These are phyloP conservation scores for Drosophila dives DNA, from an alignment of 2,888 invertebrate species.

Conservation along the genomic window DNA sequence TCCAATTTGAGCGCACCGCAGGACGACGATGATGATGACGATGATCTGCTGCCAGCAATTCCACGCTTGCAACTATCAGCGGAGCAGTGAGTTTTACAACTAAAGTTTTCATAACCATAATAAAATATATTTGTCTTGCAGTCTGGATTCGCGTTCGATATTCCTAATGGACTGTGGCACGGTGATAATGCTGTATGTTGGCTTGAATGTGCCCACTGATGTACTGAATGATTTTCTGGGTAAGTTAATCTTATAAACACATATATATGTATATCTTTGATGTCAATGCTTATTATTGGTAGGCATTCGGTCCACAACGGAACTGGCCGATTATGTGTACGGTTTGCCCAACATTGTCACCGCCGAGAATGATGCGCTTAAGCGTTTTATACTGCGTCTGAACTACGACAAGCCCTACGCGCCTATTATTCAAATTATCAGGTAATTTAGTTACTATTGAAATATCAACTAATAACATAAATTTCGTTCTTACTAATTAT, in stretches of 20 bases:
- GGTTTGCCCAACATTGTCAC: constrained; percentile 92
- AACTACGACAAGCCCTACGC: constrained; percentile 94
- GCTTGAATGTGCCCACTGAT: constrained; percentile 90
- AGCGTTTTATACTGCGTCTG: constrained; percentile 92
- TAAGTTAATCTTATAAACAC: constrained; percentile 45
- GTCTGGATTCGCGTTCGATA: constrained; percentile 93
- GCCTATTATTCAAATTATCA: constrained; percentile 92
- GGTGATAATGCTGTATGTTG: constrained; percentile 92
- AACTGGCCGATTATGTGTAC: constrained; percentile 91
- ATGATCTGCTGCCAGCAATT: constrained; percentile 87
- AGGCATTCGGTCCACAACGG: constrained; percentile 90
- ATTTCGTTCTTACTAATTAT: neutral
- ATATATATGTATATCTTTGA: neutral
- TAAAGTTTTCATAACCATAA: constrained; percentile 2
- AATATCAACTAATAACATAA: neutral
- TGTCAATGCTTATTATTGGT: neutral
- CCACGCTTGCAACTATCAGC: constrained; percentile 94
- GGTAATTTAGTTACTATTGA: constrained; percentile 86
- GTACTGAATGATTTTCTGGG: constrained; percentile 91
- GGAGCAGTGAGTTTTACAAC: constrained; percentile 86
- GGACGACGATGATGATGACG: constrained; percentile 79
- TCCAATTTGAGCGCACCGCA: constrained; percentile 59
- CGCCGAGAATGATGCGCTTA: constrained; percentile 90
- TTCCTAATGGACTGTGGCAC: constrained; percentile 96
- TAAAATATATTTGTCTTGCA: constrained; percentile 48